Evolutionary conservation across 2,797 vertebrate species (phyloP).

Genomic region (Neostethus bicornis): DNA sequence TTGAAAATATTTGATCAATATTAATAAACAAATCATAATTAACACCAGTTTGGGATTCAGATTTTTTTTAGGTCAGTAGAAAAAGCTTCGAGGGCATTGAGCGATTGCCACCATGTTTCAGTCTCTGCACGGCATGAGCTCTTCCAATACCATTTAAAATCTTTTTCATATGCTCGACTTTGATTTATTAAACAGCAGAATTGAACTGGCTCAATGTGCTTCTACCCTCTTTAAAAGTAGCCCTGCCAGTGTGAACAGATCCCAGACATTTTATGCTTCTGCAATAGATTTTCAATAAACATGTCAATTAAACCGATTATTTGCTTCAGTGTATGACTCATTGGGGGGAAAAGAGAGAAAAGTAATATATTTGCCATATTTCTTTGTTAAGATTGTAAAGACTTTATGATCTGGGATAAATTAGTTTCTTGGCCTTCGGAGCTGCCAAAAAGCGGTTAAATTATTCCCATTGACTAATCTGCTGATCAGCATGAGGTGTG

Average conservation of each 20-base stretch:
- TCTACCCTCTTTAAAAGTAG: conserved; percentile 13
- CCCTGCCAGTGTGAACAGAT: conserved; percentile 20
- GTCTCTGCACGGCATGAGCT: conserved; percentile 36
- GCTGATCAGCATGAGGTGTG: conserved; percentile 68
- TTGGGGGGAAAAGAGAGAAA: conserved; percentile 28
- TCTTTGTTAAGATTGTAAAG: conserved; percentile 31
- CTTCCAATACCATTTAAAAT: conserved; percentile 48
- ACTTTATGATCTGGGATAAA: conserved; percentile 53
- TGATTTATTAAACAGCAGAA: conserved; percentile 45
- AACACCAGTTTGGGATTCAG: no score
- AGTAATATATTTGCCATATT: conserved; percentile 41
- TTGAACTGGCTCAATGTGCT: conserved; percentile 33
- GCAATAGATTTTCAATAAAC: conserved; percentile 40
- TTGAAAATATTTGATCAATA: no score
- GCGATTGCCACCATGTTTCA: no score
- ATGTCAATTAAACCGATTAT: conserved; percentile 46
- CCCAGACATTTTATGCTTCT: conserved; percentile 20
- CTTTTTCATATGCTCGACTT: conserved; percentile 46
- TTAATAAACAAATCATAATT: no score
- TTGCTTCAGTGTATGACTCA: conserved; percentile 29
- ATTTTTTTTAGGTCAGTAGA: no score
- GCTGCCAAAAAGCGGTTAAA: conserved; percentile 51
- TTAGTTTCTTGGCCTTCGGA: conserved; percentile 44
- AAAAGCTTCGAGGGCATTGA: no score
- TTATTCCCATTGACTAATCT: conserved; percentile 63